A percentile compares a stretch with the other conserved stretches of the same genome.
phyloP scores from a whole-genome alignment of 2,797 vertebrate species.

The Saguinus oedipus region DNA sequence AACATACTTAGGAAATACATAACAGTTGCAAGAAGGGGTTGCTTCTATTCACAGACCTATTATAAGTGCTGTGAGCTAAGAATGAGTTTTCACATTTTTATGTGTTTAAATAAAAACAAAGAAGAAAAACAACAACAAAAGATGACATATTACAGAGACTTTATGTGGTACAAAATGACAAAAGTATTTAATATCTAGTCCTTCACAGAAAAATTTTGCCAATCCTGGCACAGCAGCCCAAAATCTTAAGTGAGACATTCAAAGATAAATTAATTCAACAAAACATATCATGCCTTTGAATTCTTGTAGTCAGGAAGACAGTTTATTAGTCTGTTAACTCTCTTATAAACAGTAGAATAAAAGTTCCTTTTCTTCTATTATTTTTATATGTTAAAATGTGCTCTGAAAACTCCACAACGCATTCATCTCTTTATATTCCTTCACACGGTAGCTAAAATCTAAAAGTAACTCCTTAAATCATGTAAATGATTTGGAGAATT shows the following conservation, averaged over 20 bases:
- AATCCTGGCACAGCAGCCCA: not conserved
- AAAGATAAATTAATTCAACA: conserved; percentile 25
- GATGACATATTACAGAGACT: not conserved
- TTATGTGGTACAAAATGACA: not conserved
- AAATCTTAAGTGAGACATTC: not conserved
- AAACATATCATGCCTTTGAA: not conserved
- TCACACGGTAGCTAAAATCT: not conserved
- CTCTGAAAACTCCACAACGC: not conserved
- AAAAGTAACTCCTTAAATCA: conserved; percentile 19
- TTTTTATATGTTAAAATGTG: conserved; percentile 24
- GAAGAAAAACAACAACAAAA: not conserved
- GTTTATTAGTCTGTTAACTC: not conserved
- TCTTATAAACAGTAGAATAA: not conserved
- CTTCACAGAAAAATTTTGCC: not conserved
- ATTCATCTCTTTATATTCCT: not conserved
- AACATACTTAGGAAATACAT: not conserved
- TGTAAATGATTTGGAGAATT: conserved; percentile 1
- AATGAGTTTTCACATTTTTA: not conserved
- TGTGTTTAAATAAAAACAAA: not conserved
- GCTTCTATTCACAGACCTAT: not conserved
- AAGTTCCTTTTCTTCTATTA: not conserved
- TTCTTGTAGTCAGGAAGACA: not conserved
- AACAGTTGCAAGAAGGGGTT: not conserved
- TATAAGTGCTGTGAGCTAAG: not conserved
- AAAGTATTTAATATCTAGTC: not conserved